Evolutionary conservation across 2,888 invertebrate species (phyloP), one percentile per base, ranked within the genome.

Genomic region (Acronicta psi): DNA sequence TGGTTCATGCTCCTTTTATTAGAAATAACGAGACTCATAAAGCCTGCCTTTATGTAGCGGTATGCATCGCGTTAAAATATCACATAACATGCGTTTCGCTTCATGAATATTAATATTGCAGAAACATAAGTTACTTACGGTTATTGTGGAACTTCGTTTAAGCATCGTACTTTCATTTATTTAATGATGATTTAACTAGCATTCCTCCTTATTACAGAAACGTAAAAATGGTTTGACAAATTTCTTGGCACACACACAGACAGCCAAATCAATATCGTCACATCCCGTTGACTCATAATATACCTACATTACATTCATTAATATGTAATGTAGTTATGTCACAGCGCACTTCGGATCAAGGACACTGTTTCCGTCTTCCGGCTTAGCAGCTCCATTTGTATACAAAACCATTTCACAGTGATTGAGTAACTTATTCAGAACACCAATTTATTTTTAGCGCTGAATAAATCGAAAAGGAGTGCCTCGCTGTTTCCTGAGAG

Each of bases 261-360:
- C n/a, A 13, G 1, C 10, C 47, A 34, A 11, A 29, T 11, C 11
- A 29, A 29, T 11, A 11, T 11, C 29, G 11, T 11, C 29, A 77
- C 75, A 81, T 85, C 81, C 79, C 81, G 81, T 79, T 84, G 85
- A 85, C 59, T 84, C 84, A 84, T 68, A 44, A 43, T 18, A 7
- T 23, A 29, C n/a, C n/a, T 51, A 37, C 29, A 53, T 64, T 23
- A 49, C 8, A 34, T 34, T 20, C 49, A 69, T 58, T 51, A 54
- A 55, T 73, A 67, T 34, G 37, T 40, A 11, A 34, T 42, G 25
- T 40, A 49, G 75, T 82, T 82, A 84, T 82, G 78, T 80, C 77
- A 82, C 75, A 68, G 59, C 55, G 37, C 40, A 59, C 40, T 16
- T 55, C 45, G 61, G 56, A 64, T 44, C 83, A 86, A 86, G 86